Conservation (phyloP, 2,888 invertebrate species). For the Callimorpha dominula region DNA sequence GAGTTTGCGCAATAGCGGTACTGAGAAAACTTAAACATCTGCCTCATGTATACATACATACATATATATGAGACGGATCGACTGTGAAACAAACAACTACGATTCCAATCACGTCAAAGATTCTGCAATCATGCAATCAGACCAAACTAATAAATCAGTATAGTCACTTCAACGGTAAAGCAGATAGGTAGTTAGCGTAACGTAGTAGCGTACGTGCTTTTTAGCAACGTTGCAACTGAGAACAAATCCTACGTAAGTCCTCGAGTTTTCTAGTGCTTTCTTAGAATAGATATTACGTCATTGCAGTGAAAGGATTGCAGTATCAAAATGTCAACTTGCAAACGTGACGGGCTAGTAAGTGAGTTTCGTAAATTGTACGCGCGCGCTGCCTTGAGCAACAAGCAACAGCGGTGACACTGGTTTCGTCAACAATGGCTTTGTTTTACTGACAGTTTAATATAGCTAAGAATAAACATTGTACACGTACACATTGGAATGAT, state of each 20-base stretch:
- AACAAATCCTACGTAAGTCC: conserved; percentile 25
- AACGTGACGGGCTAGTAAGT: conserved; percentile 70
- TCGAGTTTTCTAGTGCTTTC: conserved; percentile 32
- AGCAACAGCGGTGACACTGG: conserved; percentile 63
- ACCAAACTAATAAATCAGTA: conserved; percentile 36
- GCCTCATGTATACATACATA: background rate
- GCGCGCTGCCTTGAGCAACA: conserved; percentile 71
- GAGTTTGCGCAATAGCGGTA: background rate
- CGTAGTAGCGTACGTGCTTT: too few relatives aligned
- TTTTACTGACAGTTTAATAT: conserved; percentile 56
- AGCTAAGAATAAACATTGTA: conserved; percentile 45
- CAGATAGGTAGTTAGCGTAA: too few relatives aligned
- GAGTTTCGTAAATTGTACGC: conserved; percentile 78
- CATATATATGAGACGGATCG: background rate
- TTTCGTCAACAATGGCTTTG: conserved; percentile 72
- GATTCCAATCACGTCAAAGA: conserved; percentile 31
- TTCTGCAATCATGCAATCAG: conserved; percentile 18
- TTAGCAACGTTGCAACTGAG: conserved; percentile 14
- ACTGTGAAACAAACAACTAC: conserved; percentile 12
- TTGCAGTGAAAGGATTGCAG: conserved; percentile 76
- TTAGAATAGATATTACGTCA: conserved; percentile 46
- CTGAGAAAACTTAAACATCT: background rate
- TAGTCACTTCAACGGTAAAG: conserved; percentile 25
- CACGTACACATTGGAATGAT: conserved; percentile 27
- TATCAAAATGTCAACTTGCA: conserved; percentile 72